Percentiles rank a stretch among this genome's conserved stretches.
phyloP scores from a whole-genome alignment of 1,140 invertebrate genomes.

The Bombus impatiens region DNA sequence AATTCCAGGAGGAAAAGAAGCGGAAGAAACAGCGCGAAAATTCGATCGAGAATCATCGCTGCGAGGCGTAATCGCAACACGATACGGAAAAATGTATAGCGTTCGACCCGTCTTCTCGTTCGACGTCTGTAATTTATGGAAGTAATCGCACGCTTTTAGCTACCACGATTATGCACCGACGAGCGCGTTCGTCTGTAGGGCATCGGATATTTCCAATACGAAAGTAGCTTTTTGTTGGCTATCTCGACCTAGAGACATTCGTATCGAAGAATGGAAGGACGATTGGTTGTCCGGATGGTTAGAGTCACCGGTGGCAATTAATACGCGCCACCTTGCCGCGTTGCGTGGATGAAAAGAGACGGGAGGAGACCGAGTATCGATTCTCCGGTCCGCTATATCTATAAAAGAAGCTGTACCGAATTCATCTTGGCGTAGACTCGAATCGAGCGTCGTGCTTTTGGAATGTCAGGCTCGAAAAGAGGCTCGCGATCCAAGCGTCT shows the following conservation, averaged over 20 bases:
- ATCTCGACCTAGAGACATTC: background rate
- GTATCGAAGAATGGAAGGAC: background rate
- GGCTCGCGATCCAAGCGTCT: background rate
- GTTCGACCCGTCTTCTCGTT: background rate
- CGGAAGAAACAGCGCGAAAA: background rate
- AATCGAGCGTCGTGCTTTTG: background rate
- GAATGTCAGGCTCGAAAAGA: background rate
- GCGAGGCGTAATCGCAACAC: background rate
- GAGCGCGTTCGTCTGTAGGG: background rate
- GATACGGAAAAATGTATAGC: background rate
- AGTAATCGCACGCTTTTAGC: background rate
- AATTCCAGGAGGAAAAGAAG: too few relatives aligned
- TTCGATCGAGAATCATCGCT: background rate
- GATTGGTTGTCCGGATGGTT: background rate
- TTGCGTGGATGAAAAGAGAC: background rate
- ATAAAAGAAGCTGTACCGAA: background rate
- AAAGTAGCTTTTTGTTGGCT: background rate
- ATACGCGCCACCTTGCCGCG: background rate
- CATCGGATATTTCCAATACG: background rate
- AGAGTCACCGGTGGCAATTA: background rate
- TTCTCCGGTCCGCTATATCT: background rate
- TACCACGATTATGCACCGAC: background rate
- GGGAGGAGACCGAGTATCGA: conserved; percentile 11
- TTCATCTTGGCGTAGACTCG: background rate
- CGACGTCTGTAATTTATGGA: background rate